These are phyloP conservation scores for Latheticus oryzae DNA, from an alignment of 2,888 invertebrate genomes.

Conservation along the genomic window DNA sequence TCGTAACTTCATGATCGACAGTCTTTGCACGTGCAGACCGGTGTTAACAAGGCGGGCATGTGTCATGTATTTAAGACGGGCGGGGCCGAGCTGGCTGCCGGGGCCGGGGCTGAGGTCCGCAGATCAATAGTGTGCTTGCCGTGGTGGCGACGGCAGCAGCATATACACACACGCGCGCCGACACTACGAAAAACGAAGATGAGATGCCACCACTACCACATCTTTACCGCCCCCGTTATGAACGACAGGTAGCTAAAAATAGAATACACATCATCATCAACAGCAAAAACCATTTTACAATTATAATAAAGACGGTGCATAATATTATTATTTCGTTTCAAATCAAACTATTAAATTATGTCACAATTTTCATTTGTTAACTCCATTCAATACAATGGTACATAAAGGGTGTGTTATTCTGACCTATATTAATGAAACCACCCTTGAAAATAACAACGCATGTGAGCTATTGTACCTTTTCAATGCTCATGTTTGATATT, in stretches of 20 bases:
- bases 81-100: conserved; percentile 48
- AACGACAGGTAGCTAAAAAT: too few relatives aligned
- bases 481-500: too few relatives aligned
- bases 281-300: too few relatives aligned
- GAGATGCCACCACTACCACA: too few relatives aligned
- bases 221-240: too few relatives aligned
- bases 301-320: too few relatives aligned
- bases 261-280: too few relatives aligned
- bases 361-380: too few relatives aligned
- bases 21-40: conserved; percentile 49
- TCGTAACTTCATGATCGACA: conserved; percentile 46
- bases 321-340: too few relatives aligned
- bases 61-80: conserved; percentile 52
- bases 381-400: too few relatives aligned
- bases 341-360: too few relatives aligned
- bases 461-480: conserved; percentile 29
- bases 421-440: conserved; percentile 22
- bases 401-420: conserved; percentile 22
- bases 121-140: conserved; percentile 46
- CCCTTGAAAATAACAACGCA: conserved; percentile 32
- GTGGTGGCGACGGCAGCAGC: conserved; percentile 33
- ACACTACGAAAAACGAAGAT: too few relatives aligned
- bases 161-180: conserved; percentile 38
- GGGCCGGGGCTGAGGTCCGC: conserved; percentile 43
- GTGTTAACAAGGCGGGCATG: conserved; percentile 53